Evolutionary conservation across 2,888 invertebrate species (phyloP).

Genomic region (Drosophila rubida): DNA sequence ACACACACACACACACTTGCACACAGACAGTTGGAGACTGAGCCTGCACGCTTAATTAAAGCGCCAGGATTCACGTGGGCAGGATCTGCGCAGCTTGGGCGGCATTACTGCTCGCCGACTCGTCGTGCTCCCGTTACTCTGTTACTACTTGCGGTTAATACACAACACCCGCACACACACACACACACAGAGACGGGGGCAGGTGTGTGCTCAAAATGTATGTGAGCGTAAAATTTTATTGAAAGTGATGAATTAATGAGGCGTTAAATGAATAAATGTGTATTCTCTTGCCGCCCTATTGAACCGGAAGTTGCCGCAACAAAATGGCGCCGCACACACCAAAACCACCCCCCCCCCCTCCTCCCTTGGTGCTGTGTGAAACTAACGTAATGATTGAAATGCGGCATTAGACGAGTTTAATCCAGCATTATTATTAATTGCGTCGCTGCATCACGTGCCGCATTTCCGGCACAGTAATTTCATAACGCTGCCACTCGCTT

Average conservation of each 20-base stretch:
- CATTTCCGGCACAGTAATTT: conserved; percentile 12
- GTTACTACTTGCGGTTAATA: conserved; percentile 53
- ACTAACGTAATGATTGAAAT: conserved; percentile 50
- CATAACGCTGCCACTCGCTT: not conserved
- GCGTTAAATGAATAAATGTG: conserved; percentile 79
- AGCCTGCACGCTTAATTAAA: conserved; percentile 66
- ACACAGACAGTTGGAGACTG: conserved; percentile 9
- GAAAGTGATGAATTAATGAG: conserved; percentile 82
- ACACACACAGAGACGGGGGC: conserved; percentile 18
- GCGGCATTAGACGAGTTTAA: not conserved
- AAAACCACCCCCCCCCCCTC: not conserved
- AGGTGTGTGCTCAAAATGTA: conserved; percentile 51
- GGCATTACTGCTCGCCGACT: conserved; percentile 46
- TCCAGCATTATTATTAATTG: conserved; percentile 3
- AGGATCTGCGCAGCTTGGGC: conserved; percentile 11
- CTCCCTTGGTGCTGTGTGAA: not conserved
- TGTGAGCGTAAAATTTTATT: conserved; percentile 80
- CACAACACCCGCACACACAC: conserved; percentile 36
- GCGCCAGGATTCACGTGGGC: conserved; percentile 26
- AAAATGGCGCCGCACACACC: conserved; percentile 40
- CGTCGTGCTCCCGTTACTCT: conserved; percentile 14
- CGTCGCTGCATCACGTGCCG: conserved; percentile 16
- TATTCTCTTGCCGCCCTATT: conserved; percentile 80
- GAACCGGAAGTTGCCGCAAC: conserved; percentile 77
- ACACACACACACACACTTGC: conserved; percentile 13